Conservation (phyloP, 2,113 vertebrate species). For the Seriola dumerili region DNA sequence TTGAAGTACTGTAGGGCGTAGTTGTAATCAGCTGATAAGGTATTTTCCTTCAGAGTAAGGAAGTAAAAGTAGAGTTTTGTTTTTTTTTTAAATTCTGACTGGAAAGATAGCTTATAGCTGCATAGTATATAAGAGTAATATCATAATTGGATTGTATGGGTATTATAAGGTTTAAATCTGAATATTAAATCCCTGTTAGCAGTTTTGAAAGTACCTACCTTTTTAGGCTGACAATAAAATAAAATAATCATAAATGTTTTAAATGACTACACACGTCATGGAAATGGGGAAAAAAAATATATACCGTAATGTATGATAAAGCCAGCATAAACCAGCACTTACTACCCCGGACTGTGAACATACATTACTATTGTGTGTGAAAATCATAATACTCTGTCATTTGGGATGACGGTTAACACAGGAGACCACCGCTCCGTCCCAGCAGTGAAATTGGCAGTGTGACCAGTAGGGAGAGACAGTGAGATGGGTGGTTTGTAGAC, state of each 20-base stretch:
- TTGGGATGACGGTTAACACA: slow-evolving; percentile 19
- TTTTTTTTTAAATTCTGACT: background rate
- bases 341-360: background rate
- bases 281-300: too few species aligned
- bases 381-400: slow-evolving; percentile 15
- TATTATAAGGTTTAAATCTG: background rate
- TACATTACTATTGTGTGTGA: slow-evolving; percentile 18
- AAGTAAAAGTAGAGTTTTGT: background rate
- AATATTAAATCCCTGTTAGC: background rate
- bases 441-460: slow-evolving; percentile 67
- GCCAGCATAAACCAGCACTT: background rate
- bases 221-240: slow-evolving; percentile 6
- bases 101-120: background rate
- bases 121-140: background rate
- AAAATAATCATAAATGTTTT: background rate
- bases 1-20: background rate
- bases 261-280: background rate
- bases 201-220: background rate
- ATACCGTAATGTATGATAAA: too few species aligned
- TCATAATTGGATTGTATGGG: slow-evolving; percentile 4
- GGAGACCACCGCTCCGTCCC: background rate
- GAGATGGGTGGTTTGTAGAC: slow-evolving; percentile 69
- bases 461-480: slow-evolving; percentile 84
- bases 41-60: background rate
- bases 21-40: slow-evolving; percentile 6